Evolutionary conservation across 1,140 invertebrate species (phyloP).

Genomic region (Pissodes strobi): DNA sequence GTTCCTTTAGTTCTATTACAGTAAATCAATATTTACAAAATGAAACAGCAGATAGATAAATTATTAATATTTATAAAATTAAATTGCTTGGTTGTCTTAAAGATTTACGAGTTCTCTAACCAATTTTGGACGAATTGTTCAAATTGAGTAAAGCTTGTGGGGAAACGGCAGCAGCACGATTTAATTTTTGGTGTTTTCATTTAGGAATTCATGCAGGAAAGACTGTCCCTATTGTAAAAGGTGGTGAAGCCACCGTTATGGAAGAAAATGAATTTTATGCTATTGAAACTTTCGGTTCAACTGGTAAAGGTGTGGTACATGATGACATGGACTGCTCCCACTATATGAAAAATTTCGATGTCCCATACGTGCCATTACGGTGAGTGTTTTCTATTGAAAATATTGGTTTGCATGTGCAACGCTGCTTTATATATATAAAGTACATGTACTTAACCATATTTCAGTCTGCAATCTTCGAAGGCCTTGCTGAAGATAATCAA

Average conservation of each 20-base stretch:
- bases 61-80: too few species aligned
- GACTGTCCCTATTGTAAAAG: constrained; percentile 99
- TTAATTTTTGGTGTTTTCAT: constrained; percentile 20
- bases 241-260: constrained; percentile 96
- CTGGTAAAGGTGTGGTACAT: constrained; percentile 94
- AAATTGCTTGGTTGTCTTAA: too few species aligned
- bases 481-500: constrained; percentile 93
- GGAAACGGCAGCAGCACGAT: too few species aligned
- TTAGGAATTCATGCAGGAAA: constrained; percentile 97
- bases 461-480: constrained; percentile 88
- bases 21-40: too few species aligned
- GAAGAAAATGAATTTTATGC: constrained; percentile 99
- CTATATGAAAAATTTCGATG: constrained; percentile 99
- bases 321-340: constrained; percentile 99
- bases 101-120: too few species aligned
- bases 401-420: too few species aligned
- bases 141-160: too few species aligned
- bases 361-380: constrained; percentile 85
- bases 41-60: too few species aligned
- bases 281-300: constrained; percentile 99
- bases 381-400: constrained; percentile 45
- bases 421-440: too few species aligned
- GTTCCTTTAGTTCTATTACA: too few species aligned
- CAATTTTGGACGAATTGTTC: too few species aligned
- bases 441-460: too few species aligned